Evolutionary conservation across 2,888 invertebrate species (phyloP).

Genomic region (Andrena hattorfiana): DNA sequence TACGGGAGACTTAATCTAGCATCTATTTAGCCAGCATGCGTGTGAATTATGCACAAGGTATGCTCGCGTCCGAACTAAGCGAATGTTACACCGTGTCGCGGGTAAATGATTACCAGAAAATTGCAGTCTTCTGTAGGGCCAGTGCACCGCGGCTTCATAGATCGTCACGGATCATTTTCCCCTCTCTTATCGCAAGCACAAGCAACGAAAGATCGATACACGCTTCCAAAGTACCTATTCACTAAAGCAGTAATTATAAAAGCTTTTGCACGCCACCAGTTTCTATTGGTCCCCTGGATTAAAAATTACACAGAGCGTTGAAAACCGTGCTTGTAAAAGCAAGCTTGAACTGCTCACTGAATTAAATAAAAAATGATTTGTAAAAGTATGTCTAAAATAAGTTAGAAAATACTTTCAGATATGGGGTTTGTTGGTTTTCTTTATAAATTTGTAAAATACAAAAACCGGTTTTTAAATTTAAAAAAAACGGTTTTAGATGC

Average conservation of each 20-base stretch:
- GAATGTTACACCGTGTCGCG: slow-evolving; percentile 62
- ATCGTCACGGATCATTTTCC: slow-evolving; percentile 48
- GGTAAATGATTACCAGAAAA: slow-evolving; percentile 78
- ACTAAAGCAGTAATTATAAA: neutral
- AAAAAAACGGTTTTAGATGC: too few relatives aligned
- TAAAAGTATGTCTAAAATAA: too few relatives aligned
- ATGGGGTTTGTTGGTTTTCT: too few relatives aligned
- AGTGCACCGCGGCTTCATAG: slow-evolving; percentile 44
- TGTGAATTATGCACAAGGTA: slow-evolving; percentile 53
- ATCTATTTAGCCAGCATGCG: slow-evolving; percentile 51
- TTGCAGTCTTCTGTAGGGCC: slow-evolving; percentile 63
- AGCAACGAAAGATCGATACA: slow-evolving; percentile 39
- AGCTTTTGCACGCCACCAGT: neutral
- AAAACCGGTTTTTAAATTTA: too few relatives aligned
- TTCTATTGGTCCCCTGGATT: neutral
- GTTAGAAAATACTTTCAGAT: too few relatives aligned
- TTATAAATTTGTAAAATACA: too few relatives aligned
- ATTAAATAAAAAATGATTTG: too few relatives aligned
- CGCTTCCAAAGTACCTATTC: neutral
- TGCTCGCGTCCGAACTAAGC: slow-evolving; percentile 29
- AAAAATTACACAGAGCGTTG: neutral
- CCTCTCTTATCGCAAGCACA: slow-evolving; percentile 20
- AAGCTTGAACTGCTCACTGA: too few relatives aligned
- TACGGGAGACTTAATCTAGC: slow-evolving; percentile 53
- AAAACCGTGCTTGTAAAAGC: too few relatives aligned